These are phyloP conservation scores for Etheostoma perlongum DNA, from an alignment of 2,797 vertebrate genomes.

Conservation along the genomic window DNA sequence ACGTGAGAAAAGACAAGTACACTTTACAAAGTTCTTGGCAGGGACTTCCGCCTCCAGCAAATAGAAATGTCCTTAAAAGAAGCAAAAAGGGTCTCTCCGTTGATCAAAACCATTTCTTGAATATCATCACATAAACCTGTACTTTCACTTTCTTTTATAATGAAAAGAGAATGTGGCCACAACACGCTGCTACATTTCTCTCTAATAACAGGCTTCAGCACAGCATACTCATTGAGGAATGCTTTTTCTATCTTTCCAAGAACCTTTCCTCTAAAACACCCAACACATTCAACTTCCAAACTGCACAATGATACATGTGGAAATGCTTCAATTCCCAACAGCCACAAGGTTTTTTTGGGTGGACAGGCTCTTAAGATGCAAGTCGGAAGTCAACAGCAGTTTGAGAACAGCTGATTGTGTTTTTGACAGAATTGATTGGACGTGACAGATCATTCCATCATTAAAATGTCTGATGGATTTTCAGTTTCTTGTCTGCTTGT, in stretches of 20 bases:
- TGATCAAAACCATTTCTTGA: slow-evolving; percentile 47
- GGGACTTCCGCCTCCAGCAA: slow-evolving; percentile 20
- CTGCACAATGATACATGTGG: slow-evolving; percentile 31
- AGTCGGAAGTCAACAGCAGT: neutral
- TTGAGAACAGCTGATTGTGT: neutral
- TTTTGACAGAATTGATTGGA: neutral
- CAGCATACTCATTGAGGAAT: neutral
- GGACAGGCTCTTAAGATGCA: neutral
- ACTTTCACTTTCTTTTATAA: slow-evolving; percentile 31
- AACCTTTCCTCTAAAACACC: slow-evolving; percentile 7
- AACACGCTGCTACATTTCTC: slow-evolving; percentile 20
- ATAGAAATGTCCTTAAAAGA: slow-evolving; percentile 38
- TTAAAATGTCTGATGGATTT: neutral
- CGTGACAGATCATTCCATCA: neutral
- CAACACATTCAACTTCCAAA: slow-evolving; percentile 18
- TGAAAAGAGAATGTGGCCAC: slow-evolving; percentile 27
- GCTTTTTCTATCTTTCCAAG: slow-evolving; percentile 26
- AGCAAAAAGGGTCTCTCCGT: slow-evolving; percentile 24
- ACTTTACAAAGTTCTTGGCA: slow-evolving; percentile 49
- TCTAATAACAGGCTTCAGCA: slow-evolving; percentile 47
- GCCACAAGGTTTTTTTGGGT: neutral
- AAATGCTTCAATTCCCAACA: slow-evolving; percentile 1
- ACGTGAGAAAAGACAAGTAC: slow-evolving; percentile 26
- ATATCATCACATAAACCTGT: slow-evolving; percentile 44
- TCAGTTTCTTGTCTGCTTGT: neutral